Evolutionary conservation across 2,797 vertebrate genomes (phyloP), one percentile per base, ranked within the genome.

Genomic region (Percopsis omiscomaycus): DNA sequence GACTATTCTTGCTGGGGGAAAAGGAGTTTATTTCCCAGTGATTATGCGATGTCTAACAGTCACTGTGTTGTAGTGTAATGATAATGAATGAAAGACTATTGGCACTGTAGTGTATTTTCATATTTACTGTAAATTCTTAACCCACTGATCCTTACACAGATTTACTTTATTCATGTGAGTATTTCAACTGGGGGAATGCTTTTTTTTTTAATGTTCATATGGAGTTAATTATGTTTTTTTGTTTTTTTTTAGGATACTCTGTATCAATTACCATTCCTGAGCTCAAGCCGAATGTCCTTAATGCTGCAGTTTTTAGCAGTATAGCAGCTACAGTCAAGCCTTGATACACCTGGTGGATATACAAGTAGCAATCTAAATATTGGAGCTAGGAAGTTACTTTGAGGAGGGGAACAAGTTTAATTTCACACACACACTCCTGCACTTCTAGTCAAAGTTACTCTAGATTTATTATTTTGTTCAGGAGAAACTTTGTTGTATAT

Each of bases 251-350:
- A 48, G 64, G 64, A 71, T 66, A 60, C 66, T 61, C 59, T 1
- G 61, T 45, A 62, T 72, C 56, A 11, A 60, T 75, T 62, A 85
- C 47, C 82, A 84, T 86, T 85, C 85, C 82, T 83, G 68, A 80
- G 78, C 85, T 89, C 68, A 70, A 80, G 79, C 80, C 77, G 68
- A 68, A 75, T 54, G 82, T 84, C 83, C 79, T 87, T 85, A 86
- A 64, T 53, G 81, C 81, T 79, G 79, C 79, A 44, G 55, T 66
- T 62, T 69, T 47, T 69, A 15, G 75, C 83, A 73, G 71, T 75
- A 15, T 68, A 60, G 62, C 67, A 45, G 49, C 68, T 71, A 68
- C 62, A 83, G 71, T 76, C 73, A 27, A 74, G 82, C 84, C 80
- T 79, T 57, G 52, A 75, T 68, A 62, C 75, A 55, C 71, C 64